Percentiles rank a stretch among this genome's conserved stretches.
phyloP scores from a whole-genome alignment of 1,140 invertebrate species.

The Conus betulinus region DNA sequence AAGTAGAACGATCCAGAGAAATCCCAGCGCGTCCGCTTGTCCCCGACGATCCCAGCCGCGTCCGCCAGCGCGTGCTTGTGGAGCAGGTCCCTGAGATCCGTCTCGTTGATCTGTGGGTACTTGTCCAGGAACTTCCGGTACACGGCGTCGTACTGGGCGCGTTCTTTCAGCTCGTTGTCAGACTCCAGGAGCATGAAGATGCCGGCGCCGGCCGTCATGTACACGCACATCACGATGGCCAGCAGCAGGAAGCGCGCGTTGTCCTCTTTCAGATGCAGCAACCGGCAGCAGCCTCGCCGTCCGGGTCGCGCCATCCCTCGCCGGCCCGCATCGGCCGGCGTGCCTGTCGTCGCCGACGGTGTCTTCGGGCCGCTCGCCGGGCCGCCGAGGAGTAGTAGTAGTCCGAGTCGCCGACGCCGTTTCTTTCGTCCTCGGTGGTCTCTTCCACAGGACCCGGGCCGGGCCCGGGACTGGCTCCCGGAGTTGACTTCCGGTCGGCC shows the following conservation, averaged over 20 bases:
- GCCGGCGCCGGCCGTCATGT: constrained; percentile 81
- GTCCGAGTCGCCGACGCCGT: not conserved
- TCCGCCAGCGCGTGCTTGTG: constrained; percentile 81
- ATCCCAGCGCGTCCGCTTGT: constrained; percentile 81
- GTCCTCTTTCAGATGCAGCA: constrained; percentile 80
- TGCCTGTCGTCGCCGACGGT: not conserved
- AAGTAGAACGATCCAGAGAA: constrained; percentile 84
- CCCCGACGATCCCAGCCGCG: constrained; percentile 77
- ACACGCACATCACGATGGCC: constrained; percentile 80
- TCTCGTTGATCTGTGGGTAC: constrained; percentile 75
- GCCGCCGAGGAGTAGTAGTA: not conserved
- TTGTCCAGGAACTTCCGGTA: constrained; percentile 76
- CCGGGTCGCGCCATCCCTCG: constrained; percentile 45
- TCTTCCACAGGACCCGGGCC: not conserved
- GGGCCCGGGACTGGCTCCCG: not conserved
- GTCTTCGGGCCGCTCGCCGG: not conserved
- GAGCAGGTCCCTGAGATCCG: constrained; percentile 78
- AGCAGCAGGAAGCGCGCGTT: constrained; percentile 82
- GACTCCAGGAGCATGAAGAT: constrained; percentile 81
- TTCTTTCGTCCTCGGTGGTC: not conserved
- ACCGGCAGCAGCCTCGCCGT: constrained; percentile 67
- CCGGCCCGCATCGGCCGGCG: not conserved
- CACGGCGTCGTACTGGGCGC: constrained; percentile 74
- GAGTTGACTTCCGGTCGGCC: not conserved
- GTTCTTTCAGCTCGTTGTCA: constrained; percentile 77